These are phyloP conservation scores for Digitonthophagus gazella DNA, from an alignment of 2,888 invertebrate genomes.

Conservation along the genomic window DNA sequence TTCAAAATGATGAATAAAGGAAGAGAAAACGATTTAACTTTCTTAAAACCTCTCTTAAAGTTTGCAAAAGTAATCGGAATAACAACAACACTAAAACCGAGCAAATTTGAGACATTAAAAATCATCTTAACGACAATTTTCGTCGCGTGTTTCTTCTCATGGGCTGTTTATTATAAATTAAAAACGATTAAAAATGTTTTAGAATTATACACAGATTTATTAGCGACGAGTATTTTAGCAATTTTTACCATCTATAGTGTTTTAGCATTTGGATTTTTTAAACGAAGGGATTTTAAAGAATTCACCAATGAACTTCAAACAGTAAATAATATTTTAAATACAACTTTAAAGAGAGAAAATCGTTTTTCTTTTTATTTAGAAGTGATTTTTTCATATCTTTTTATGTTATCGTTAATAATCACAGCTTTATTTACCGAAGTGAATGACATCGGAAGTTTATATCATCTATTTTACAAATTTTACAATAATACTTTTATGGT, in stretches of 20 bases:
- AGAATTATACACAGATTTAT: not conserved
- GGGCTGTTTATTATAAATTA: conserved; percentile 1
- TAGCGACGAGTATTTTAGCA: not conserved
- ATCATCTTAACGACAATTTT: not conserved
- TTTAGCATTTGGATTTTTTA: conserved; percentile 7
- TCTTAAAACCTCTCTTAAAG: not conserved
- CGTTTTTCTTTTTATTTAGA: not conserved
- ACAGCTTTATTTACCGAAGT: not conserved
- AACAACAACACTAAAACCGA: not conserved
- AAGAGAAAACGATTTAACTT: not conserved
- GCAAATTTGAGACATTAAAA: not conserved
- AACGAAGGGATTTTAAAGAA: not conserved
- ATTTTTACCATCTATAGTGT: not conserved
- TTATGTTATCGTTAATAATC: not conserved
- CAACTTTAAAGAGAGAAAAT: not conserved
- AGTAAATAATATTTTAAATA: not conserved
- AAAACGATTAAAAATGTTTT: not conserved
- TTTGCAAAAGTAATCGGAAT: not conserved
- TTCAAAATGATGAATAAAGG: not conserved
- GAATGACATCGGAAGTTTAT: not conserved
- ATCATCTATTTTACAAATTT: conserved; percentile 4
- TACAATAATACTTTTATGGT: conserved; percentile 7
- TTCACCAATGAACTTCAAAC: not conserved
- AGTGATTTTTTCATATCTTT: not conserved
- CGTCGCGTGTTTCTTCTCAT: not conserved